These are phyloP conservation scores for Callopanchax toddi DNA, from an alignment of 2,113 vertebrate genomes.

Conservation along the genomic window DNA sequence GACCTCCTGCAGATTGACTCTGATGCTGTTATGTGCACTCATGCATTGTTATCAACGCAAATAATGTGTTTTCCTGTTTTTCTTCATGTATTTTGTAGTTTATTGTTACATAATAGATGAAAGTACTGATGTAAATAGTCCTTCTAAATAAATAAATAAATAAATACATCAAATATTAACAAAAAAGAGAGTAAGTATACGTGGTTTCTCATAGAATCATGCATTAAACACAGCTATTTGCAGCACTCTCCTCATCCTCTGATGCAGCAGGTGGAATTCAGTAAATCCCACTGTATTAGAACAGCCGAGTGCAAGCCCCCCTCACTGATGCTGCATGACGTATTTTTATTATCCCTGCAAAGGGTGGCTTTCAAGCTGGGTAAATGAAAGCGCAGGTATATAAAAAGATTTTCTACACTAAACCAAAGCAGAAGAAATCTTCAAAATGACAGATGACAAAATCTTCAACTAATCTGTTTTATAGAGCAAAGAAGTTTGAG, in stretches of 20 bases:
- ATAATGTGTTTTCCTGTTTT: too few relatives aligned
- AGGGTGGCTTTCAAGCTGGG: background rate
- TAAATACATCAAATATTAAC: background rate
- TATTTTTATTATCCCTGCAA: conserved; percentile 10
- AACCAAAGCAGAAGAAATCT: conserved; percentile 6
- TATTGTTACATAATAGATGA: background rate
- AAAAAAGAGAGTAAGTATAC: background rate
- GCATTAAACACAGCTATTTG: background rate
- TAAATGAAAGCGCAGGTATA: conserved; percentile 1
- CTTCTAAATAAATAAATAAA: too few relatives aligned
- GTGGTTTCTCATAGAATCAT: background rate
- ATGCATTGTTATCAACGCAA: too few relatives aligned
- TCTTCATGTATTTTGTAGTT: background rate
- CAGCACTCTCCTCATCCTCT: conserved; percentile 16
- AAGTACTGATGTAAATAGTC: too few relatives aligned
- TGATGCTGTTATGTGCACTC: too few relatives aligned
- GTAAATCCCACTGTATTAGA: conserved; percentile 35
- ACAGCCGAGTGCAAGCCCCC: conserved; percentile 3
- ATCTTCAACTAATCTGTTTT: background rate
- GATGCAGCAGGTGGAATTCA: conserved; percentile 16
- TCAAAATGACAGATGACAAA: conserved; percentile 1
- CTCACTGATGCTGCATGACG: conserved; percentile 25
- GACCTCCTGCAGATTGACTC: too few relatives aligned
- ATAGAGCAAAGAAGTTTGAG: conserved; percentile 1
- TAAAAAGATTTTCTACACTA: background rate